Evolutionary conservation across 2,797 vertebrate genomes (phyloP).

Genomic region (Pseudomugil gertrudae): DNA sequence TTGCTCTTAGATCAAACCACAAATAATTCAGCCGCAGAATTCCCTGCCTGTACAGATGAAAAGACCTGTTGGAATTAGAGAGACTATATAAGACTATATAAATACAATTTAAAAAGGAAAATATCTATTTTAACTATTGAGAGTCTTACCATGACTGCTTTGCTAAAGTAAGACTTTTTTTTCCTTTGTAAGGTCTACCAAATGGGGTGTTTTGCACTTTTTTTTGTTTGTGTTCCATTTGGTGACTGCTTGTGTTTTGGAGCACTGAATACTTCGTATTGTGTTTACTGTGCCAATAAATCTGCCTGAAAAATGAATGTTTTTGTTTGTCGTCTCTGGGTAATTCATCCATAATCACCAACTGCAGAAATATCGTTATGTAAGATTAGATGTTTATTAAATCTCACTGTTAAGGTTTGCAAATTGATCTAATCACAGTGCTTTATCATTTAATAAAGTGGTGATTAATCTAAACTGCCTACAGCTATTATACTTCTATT

Average conservation of each 20-base stretch:
- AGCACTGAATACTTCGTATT: conserved; percentile 87
- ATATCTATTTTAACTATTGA: conserved; percentile 85
- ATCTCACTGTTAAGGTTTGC: not conserved
- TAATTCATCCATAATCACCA: not conserved
- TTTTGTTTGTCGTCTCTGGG: conserved; percentile 6
- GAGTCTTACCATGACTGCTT: conserved; percentile 79
- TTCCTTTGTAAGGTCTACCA: conserved; percentile 77
- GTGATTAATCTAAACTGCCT: not conserved
- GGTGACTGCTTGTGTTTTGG: conserved; percentile 82
- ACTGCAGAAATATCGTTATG: not conserved
- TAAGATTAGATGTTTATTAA: not conserved
- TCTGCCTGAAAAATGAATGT: conserved; percentile 73
- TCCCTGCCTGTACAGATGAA: conserved; percentile 75
- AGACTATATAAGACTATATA: conserved; percentile 83
- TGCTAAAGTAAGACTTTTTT: conserved; percentile 75
- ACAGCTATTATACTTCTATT: not conserved
- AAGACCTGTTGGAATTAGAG: conserved; percentile 71
- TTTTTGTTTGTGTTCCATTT: conserved; percentile 80
- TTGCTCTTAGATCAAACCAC: conserved; percentile 32
- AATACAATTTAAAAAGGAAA: conserved; percentile 81
- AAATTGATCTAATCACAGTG: not conserved
- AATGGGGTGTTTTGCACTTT: conserved; percentile 84
- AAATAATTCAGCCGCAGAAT: conserved; percentile 45
- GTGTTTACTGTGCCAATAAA: conserved; percentile 89
- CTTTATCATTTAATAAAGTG: conserved; percentile 2